These are phyloP conservation scores for Ips typographus DNA, from an alignment of 1,140 invertebrate genomes.

Conservation along the genomic window DNA sequence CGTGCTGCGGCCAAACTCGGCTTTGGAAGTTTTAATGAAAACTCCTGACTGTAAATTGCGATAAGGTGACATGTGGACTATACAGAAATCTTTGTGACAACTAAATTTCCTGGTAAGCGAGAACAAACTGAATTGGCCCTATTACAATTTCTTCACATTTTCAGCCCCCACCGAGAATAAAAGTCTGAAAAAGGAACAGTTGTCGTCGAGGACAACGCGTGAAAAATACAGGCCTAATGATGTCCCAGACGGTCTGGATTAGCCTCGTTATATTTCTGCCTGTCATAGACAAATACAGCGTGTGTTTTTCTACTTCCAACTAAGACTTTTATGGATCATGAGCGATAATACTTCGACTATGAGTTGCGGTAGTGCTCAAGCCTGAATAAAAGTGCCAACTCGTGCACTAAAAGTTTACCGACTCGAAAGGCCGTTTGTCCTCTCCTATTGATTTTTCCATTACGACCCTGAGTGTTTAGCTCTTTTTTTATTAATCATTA, in stretches of 20 bases:
- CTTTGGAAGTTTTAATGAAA: slow-evolving; percentile 32
- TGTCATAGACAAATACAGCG: not conserved
- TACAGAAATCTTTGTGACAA: too few species aligned
- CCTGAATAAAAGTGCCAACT: too few species aligned
- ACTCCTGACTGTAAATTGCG: not conserved
- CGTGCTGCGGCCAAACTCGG: slow-evolving; percentile 13
- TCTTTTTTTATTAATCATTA: too few species aligned
- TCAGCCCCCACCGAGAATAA: slow-evolving; percentile 3
- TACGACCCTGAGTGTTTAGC: too few species aligned
- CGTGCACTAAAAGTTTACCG: too few species aligned
- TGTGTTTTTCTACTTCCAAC: not conserved
- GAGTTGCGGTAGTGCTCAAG: too few species aligned
- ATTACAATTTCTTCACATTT: slow-evolving; percentile 2
- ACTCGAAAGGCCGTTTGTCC: too few species aligned
- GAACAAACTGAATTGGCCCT: not conserved
- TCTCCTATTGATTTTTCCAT: too few species aligned
- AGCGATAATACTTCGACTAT: not conserved
- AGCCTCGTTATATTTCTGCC: slow-evolving; percentile 2
- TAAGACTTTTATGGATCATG: slow-evolving; percentile 3
- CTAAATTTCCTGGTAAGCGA: too few species aligned
- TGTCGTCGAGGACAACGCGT: not conserved
- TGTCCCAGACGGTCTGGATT: not conserved
- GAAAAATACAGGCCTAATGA: slow-evolving; percentile 5
- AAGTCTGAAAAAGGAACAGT: slow-evolving; percentile 2
- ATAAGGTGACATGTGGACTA: too few species aligned